A percentile compares a stretch with the other conserved stretches of the same genome.
Conservation (phyloP, 2,797 vertebrate genomes). For the Caiman crocodilus region DNA sequence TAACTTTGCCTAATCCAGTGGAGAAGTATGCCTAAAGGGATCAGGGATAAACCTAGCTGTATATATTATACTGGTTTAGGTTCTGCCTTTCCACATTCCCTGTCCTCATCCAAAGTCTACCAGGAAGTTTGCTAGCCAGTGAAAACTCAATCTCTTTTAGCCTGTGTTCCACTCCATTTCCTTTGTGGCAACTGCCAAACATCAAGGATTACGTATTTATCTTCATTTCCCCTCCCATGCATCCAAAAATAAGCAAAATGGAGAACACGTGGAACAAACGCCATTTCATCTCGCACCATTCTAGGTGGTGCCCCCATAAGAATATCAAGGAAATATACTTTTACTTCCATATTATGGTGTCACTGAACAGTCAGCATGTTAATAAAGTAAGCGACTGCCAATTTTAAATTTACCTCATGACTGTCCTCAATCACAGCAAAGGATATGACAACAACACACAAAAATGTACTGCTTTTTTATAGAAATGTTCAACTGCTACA, state of each 20-base stretch:
- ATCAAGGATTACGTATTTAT: background rate
- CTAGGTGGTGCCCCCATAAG: background rate
- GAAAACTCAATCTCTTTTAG: background rate
- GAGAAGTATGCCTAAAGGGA: no score
- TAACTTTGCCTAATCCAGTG: no score
- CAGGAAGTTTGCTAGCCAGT: no score
- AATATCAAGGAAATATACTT: fast-evolving
- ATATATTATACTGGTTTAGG: no score
- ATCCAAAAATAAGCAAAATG: background rate
- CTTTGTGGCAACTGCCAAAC: background rate
- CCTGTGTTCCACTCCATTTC: background rate
- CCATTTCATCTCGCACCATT: background rate
- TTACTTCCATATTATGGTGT: background rate
- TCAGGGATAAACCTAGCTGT: no score
- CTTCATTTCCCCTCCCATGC: background rate
- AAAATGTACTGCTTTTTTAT: background rate
- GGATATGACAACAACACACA: background rate
- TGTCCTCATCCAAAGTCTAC: no score
- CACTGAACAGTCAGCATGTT: background rate
- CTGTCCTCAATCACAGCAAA: background rate
- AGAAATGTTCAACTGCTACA: background rate
- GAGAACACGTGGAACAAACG: background rate
- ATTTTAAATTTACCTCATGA: no score
- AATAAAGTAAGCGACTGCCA: background rate
- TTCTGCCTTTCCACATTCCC: no score